These are phyloP conservation scores for Actinernus sp. DNA, from an alignment of 92 coral and sea anemone genomes.

Conservation along the genomic window DNA sequence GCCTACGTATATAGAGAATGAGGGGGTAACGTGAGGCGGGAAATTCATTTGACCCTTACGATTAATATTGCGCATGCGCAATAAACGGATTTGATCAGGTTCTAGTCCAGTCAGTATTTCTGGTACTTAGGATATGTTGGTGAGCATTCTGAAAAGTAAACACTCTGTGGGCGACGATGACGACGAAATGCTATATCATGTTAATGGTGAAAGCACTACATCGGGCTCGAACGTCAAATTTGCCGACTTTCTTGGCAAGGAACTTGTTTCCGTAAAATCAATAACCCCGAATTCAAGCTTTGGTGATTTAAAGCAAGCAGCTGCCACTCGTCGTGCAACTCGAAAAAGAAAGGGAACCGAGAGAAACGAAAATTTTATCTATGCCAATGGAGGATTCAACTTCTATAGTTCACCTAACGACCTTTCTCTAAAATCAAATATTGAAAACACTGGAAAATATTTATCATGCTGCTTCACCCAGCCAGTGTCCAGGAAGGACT, in stretches of 20 bases:
- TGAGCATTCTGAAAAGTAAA: too few relatives aligned
- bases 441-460: constrained; percentile 5
- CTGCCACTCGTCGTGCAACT: not conserved
- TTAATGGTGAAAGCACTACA: too few relatives aligned
- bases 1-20: too few relatives aligned
- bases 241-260: constrained; percentile 32
- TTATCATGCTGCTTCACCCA: constrained; percentile 35
- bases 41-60: too few relatives aligned
- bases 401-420: too few relatives aligned
- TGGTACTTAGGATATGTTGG: too few relatives aligned
- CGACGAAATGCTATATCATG: too few relatives aligned
- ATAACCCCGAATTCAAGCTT: constrained; percentile 35
- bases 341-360: not conserved
- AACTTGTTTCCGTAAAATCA: constrained; percentile 27
- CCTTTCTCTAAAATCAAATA: not conserved
- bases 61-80: too few relatives aligned
- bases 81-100: too few relatives aligned
- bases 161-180: too few relatives aligned
- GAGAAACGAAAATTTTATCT: not conserved
- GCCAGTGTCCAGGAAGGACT: constrained; percentile 41
- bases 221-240: constrained; percentile 35
- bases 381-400: not conserved
- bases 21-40: too few relatives aligned
- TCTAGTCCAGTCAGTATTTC: too few relatives aligned
- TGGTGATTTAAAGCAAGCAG: constrained; percentile 5